Base-by-base conservation (phyloP, 2,888 invertebrate genomes). In the Macaria liturata region DNA sequence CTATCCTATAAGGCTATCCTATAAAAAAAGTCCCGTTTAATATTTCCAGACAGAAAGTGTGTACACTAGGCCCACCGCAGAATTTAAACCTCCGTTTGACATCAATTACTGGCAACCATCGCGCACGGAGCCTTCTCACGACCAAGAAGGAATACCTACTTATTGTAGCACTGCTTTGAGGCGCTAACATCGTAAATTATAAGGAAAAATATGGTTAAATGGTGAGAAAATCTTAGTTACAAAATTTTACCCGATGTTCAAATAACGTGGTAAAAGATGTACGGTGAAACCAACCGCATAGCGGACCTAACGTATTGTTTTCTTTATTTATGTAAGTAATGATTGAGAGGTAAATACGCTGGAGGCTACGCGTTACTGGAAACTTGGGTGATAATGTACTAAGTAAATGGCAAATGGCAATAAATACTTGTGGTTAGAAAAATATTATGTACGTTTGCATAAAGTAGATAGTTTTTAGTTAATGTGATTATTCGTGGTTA, bases 121-220 rank as follows among this genome's bases (percentile, higher is more conserved):
- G 71, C 54, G 75, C 80, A 81, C 76, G 80, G 80, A 75, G 75
- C 74, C 73, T 81, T 84, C 86, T 87, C 87, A 86, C 85, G 86
- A 83, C 76, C 34, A 37, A 6, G 7, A 1, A 37, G 34, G 5
- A 6, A 37, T 7, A 37, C 34, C 34, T 6, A 37, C 7, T 6
- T 37, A 37, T 3, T 37, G 3, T 37, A 20, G 34, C 4, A 37
- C 5, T 37, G 4, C 34, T 37, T 4, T 1, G 34, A 4, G 34
- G 34, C 34, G 34, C 34, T 7, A 37, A 4, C 4, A 37, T 37
- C 34, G 34, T 3, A 37, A 6, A 6, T 37, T 7, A 1, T 7
- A 37, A 37, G 7, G 4, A 37, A 37, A 37, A 1, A 1, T 37
- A 37, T 4, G 5, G 7, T 4, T 0, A 6, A 6, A 6, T 37